A percentile compares a stretch with the other conserved stretches of the same genome.
Evolutionary conservation across 2,888 invertebrate species (phyloP).

Genomic region (Papilio protenor): DNA sequence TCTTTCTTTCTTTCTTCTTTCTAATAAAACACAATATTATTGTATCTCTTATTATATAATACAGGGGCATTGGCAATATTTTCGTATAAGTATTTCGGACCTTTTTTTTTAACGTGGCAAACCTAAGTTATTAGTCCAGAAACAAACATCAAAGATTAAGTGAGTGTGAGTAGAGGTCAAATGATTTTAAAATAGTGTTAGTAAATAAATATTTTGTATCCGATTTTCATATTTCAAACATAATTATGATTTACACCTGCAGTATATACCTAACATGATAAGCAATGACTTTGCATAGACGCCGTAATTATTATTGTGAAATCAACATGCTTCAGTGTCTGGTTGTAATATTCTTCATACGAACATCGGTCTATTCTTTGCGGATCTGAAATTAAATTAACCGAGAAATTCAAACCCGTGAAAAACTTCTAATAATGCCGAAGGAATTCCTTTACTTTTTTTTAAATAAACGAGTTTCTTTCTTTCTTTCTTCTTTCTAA

Average conservation of each 20-base stretch:
- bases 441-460: too few relatives aligned
- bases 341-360: slow-evolving; percentile 90
- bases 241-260: not conserved
- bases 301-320: slow-evolving; percentile 1
- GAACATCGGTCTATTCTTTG: slow-evolving; percentile 87
- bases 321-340: slow-evolving; percentile 87
- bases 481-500: too few relatives aligned
- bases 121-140: too few relatives aligned
- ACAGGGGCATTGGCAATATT: too few relatives aligned
- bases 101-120: too few relatives aligned
- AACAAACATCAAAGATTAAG: too few relatives aligned
- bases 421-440: not conserved
- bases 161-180: too few relatives aligned
- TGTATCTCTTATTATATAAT: too few relatives aligned
- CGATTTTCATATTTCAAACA: not conserved
- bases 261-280: not conserved
- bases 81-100: too few relatives aligned
- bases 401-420: not conserved
- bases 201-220: not conserved
- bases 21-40: too few relatives aligned
- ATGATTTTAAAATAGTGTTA: not conserved
- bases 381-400: slow-evolving; percentile 64
- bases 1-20: too few relatives aligned
- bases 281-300: not conserved
- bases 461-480: too few relatives aligned